phyloP scores from a whole-genome alignment of 2,797 vertebrate species.

The Phoebastria nigripes region DNA sequence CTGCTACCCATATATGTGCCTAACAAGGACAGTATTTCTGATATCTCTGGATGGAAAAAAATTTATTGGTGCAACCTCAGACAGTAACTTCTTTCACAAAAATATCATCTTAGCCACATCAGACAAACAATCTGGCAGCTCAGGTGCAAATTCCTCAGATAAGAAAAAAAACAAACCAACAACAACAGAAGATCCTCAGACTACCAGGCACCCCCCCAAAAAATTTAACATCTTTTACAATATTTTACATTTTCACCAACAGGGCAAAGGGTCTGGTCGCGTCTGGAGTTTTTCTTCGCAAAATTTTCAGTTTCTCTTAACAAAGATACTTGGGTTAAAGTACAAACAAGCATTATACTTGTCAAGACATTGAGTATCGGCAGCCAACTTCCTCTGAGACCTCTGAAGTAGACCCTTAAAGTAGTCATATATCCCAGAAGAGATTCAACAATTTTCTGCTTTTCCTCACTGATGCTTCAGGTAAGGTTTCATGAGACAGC shows the following conservation, averaged over 20 bases:
- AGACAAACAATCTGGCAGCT: background rate
- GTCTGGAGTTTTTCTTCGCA: background rate
- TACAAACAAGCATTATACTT: background rate
- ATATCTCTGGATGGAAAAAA: background rate
- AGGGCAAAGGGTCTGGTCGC: background rate
- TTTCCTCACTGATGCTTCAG: background rate
- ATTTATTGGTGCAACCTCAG: background rate
- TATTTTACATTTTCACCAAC: background rate
- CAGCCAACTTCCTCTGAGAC: background rate
- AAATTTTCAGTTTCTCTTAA: background rate
- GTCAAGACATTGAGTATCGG: background rate
- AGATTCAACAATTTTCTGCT: background rate
- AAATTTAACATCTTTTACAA: background rate
- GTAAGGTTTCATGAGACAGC: background rate
- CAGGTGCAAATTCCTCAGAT: background rate
- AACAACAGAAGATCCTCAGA: background rate
- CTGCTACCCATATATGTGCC: background rate
- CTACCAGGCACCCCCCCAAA: fast-evolving
- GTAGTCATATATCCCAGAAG: background rate
- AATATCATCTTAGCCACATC: background rate
- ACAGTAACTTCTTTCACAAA: background rate
- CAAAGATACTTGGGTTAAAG: background rate
- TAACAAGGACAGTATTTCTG: background rate
- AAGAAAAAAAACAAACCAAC: background rate
- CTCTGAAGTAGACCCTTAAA: background rate